Conservation (phyloP, 1,140 invertebrate genomes). For the Drosophila arizonae region DNA sequence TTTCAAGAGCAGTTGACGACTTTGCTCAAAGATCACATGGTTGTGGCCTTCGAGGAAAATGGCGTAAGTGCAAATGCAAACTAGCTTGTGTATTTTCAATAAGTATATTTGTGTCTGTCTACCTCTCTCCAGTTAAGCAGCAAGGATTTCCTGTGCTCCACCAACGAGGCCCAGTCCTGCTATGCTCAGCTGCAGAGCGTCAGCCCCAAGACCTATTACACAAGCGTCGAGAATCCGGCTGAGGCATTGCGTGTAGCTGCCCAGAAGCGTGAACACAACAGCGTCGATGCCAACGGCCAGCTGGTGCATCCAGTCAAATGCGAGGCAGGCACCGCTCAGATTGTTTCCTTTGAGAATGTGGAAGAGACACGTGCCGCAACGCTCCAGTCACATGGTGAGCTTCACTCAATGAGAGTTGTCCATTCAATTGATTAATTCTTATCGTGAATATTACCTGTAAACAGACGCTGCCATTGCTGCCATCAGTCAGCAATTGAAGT, state of each 20-base stretch:
- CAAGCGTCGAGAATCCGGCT: constrained; percentile 71
- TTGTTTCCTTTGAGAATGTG: constrained; percentile 83
- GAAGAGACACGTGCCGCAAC: constrained; percentile 71
- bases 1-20: constrained; percentile 57
- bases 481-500: constrained; percentile 63
- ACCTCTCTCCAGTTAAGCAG: constrained; percentile 50
- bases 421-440: not conserved
- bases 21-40: constrained; percentile 69
- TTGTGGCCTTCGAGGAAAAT: constrained; percentile 78
- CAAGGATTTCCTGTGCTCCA: constrained; percentile 72
- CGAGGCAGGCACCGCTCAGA: constrained; percentile 57
- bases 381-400: constrained; percentile 83
- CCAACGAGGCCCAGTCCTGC: constrained; percentile 60
- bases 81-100: not conserved
- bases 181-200: constrained; percentile 68
- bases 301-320: constrained; percentile 59
- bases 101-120: not conserved
- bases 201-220: constrained; percentile 73
- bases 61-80: constrained; percentile 59
- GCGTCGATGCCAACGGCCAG: constrained; percentile 61
- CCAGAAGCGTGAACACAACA: constrained; percentile 59
- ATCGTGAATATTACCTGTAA: constrained; percentile 23
- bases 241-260: constrained; percentile 63
- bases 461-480: constrained; percentile 76
- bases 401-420: too few relatives aligned